Base-by-base conservation (phyloP, 2,113 vertebrate species). In the Epinephelus lanceolatus region DNA sequence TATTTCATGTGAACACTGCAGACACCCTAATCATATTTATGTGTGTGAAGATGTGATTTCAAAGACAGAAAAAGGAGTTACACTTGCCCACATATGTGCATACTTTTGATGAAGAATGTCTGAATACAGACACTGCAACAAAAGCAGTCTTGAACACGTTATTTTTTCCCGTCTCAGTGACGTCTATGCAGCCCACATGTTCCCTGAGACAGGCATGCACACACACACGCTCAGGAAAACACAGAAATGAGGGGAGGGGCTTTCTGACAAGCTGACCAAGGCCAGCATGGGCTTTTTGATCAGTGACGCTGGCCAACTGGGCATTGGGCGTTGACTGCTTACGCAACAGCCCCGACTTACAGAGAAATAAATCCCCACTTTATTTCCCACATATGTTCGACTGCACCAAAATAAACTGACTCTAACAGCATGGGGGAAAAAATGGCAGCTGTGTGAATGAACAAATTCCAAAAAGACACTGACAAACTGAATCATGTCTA, bases 361-460 rank as follows among this genome's bases (percentile, higher is more conserved):
- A 86, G 86, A 90, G 84, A 77, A 91, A 89, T 86, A 91, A 94
- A 93, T 91, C 89, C 84, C 79, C 72, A 88, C 83, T 93, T 94
- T 90, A 90, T 91, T 92, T 88, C 85, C 52, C 85, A 89, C 94
- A 94, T 90, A 92, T 91, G 91, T 84, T 89, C 62, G 2, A 56
- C 14, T 66, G 79, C 74, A 88, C 72, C 49, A 85, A 88, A 92
- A 90, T 81, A 85, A 91, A 88, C 66, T 14, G 62, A 53, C 27
- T 45, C 70, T 80, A 71, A 63, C 27, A 11, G 13, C 2, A 23
- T 11, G 23, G 17, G 66, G 6, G 78, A 65, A 56, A 45, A 79
- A 72, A 69, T 17, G 2, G 33, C 60, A 86, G 77, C 53, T 84
- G 76, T 71, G 51, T 68, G 57, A 88, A 81, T 71, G 21, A 42